A percentile compares a stretch with the other conserved stretches of the same genome.
Conservation (phyloP, 2,888 invertebrate genomes). For the Papilio gigon region DNA sequence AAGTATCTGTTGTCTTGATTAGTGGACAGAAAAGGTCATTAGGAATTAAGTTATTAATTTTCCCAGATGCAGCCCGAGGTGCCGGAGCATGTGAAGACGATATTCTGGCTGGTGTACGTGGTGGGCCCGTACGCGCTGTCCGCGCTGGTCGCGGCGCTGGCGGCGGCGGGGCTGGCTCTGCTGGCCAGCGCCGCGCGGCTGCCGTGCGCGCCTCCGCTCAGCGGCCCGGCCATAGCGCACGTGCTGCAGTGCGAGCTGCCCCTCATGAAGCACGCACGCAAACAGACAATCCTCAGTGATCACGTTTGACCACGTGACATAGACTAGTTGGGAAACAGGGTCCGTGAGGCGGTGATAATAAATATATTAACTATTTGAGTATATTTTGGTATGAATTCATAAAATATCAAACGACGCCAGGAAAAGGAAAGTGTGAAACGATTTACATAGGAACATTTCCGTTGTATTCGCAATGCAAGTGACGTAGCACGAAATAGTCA, state of each 20-base stretch:
- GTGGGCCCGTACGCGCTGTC: conserved; percentile 53
- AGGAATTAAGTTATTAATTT: no score
- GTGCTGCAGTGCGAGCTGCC: conserved; percentile 2
- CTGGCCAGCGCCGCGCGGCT: conserved; percentile 48
- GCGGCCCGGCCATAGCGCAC: background rate
- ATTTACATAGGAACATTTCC: no score
- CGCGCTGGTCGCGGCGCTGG: conserved; percentile 47
- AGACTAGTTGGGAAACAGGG: no score
- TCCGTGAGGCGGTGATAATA: background rate
- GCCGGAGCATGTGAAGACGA: conserved; percentile 49
- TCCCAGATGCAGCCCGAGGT: conserved; percentile 63
- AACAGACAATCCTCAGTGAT: background rate
- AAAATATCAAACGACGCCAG: no score
- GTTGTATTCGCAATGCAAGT: no score
- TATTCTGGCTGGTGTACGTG: conserved; percentile 55
- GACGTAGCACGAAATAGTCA: no score
- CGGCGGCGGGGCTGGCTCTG: conserved; percentile 49
- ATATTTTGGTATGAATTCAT: background rate
- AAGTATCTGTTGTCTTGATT: no score
- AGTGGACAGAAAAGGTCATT: no score
- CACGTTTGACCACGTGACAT: background rate
- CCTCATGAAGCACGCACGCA: background rate
- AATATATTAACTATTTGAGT: background rate
- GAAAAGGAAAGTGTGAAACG: no score
- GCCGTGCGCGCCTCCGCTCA: conserved; percentile 46